A percentile compares a stretch with the other conserved stretches of the same genome.
phyloP scores from a whole-genome alignment of 2,888 invertebrate genomes.

The Melikaiella ostensackeni region DNA sequence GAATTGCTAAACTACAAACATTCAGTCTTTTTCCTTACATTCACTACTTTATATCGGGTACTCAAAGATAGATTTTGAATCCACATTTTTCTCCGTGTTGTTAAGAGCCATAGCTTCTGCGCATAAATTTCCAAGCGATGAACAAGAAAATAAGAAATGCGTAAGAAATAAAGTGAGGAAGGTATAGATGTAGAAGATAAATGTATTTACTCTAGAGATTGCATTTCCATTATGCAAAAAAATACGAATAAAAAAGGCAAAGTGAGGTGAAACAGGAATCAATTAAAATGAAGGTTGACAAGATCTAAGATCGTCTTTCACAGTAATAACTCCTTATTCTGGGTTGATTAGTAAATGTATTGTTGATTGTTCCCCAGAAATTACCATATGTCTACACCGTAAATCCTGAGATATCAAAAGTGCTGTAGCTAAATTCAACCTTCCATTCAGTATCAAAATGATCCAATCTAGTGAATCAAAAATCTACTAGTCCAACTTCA shows the following conservation, averaged over 20 bases:
- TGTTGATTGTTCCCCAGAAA: not conserved
- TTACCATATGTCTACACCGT: not conserved
- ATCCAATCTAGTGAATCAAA: too few species aligned
- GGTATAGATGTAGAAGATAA: not conserved
- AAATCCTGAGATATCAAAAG: too few species aligned
- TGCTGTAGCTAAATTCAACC: too few species aligned
- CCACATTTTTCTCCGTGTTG: too few species aligned
- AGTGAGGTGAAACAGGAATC: not conserved
- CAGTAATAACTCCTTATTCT: not conserved
- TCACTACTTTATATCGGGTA: too few species aligned
- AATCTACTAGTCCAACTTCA: too few species aligned
- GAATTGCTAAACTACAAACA: too few species aligned
- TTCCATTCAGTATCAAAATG: too few species aligned
- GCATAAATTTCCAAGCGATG: not conserved
- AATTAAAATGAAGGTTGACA: slow-evolving; percentile 10
- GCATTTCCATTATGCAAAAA: not conserved
- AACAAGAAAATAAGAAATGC: too few species aligned
- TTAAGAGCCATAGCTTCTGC: not conserved
- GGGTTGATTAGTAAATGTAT: not conserved
- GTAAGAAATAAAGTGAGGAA: not conserved
- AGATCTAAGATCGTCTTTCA: slow-evolving; percentile 2
- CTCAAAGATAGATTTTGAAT: too few species aligned
- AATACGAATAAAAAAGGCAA: not conserved
- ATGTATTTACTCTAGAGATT: not conserved
- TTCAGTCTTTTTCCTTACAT: too few species aligned